Evolutionary conservation across 2,113 vertebrate genomes (phyloP).

Genomic region (Seriola dumerili): DNA sequence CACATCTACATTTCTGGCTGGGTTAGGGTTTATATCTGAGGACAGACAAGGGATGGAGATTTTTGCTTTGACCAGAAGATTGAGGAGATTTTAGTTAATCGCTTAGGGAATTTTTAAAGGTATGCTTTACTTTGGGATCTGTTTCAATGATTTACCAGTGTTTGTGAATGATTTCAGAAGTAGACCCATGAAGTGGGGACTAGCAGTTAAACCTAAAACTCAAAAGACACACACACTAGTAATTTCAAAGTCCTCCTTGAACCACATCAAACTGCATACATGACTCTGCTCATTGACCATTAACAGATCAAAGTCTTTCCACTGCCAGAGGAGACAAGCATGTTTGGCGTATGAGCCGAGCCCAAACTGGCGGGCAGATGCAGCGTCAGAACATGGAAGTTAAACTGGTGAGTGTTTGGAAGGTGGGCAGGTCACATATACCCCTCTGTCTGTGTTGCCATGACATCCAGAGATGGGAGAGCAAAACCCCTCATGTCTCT

Average conservation of each 20-base stretch:
- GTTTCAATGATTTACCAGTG: background rate
- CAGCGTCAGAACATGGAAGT: constrained; percentile 36
- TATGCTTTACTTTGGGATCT: background rate
- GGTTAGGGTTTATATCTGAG: background rate
- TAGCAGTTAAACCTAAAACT: background rate
- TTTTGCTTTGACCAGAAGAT: background rate
- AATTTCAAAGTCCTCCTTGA: constrained; percentile 41
- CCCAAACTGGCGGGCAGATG: background rate
- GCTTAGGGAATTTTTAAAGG: background rate
- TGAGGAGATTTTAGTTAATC: background rate
- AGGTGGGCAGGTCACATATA: constrained; percentile 45
- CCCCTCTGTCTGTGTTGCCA: constrained; percentile 52
- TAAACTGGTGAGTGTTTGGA: constrained; percentile 38
- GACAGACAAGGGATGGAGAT: background rate
- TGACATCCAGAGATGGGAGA: constrained; percentile 56
- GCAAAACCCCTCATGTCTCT: constrained; percentile 45
- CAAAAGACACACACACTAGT: constrained; percentile 4
- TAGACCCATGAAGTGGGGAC: background rate
- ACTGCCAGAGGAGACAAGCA: constrained; percentile 7
- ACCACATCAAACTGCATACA: constrained; percentile 13
- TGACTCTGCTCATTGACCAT: constrained; percentile 32
- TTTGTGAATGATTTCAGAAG: background rate
- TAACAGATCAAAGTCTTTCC: constrained; percentile 37
- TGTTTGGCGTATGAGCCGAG: constrained; percentile 14
- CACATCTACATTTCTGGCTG: background rate